Evolutionary conservation across 2,888 invertebrate species (phyloP).

Genomic region (Alcis repandata): DNA sequence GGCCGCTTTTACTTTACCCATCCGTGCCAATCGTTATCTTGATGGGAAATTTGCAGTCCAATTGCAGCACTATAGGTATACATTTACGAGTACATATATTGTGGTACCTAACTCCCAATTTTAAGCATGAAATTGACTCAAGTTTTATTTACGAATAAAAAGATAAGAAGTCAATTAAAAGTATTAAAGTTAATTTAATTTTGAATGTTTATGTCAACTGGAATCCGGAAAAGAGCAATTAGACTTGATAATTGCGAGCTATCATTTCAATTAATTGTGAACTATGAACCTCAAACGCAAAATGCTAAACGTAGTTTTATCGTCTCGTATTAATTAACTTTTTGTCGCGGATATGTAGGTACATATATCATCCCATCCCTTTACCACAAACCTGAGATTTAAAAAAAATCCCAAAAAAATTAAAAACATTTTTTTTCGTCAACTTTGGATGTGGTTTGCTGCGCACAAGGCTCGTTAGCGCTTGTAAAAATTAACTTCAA

Average conservation of each 20-base stretch:
- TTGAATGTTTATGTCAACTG: slow-evolving; percentile 18
- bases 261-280: slow-evolving; percentile 31
- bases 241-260: slow-evolving; percentile 30
- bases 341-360: too few species aligned
- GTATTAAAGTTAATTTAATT: slow-evolving; percentile 15
- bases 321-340: too few species aligned
- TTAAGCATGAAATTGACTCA: slow-evolving; percentile 7
- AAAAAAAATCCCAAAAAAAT: too few species aligned
- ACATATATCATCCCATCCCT: too few species aligned
- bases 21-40: slow-evolving; percentile 34
- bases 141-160: slow-evolving; percentile 18
- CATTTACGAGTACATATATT: slow-evolving; percentile 27
- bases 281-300: slow-evolving; percentile 25
- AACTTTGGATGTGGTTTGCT: too few species aligned
- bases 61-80: slow-evolving; percentile 7
- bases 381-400: too few species aligned
- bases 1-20: slow-evolving; percentile 33
- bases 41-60: slow-evolving; percentile 33
- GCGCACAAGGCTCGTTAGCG: too few species aligned
- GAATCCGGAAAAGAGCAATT: slow-evolving; percentile 28
- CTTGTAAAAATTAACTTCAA: too few species aligned
- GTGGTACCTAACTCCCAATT: slow-evolving; percentile 10
- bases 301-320: too few species aligned
- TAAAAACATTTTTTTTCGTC: too few species aligned
- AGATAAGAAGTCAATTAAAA: slow-evolving; percentile 24